Evolutionary conservation across 2,797 vertebrate species (phyloP), one percentile per base, ranked within the genome.

Genomic region (Falco rusticolus): DNA sequence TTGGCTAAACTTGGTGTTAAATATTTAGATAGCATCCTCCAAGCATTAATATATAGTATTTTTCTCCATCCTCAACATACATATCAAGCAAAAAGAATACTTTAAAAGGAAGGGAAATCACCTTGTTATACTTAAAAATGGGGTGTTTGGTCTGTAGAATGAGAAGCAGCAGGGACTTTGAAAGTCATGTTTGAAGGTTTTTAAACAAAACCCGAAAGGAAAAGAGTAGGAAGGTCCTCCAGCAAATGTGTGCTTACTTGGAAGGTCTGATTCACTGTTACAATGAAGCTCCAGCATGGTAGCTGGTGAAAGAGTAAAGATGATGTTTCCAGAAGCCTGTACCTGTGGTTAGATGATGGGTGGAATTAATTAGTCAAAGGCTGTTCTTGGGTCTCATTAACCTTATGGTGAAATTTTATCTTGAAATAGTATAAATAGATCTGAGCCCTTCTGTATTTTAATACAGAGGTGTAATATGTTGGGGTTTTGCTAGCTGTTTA

Each of bases 401-500:
- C 8, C 6, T 51, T 5, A 39, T 54, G 69, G 33, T 74, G 79
- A 61, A 50, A n/a, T 78, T 75, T 84, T 45, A 24, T 45, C n/a
- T 70, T 84, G 48, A 53, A 66, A 26, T n/a, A 26, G 21, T n/a
- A 5, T 24, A 43, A 43, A 15, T 2, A 43, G 50, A 28, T 81
- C 18, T 34, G 47, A 57, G 51, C 41, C 26, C 11, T 63, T 59
- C 33, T 80, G 0, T 48, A 5, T 33, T 68, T 87, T 50, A 47
- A 0, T 31, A 31, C 24, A 39, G 18, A 65, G n/a, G 26, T 50
- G 18, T 18, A 20, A 21, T 10, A 0, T 0, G 0, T 48, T 72
- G 29, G 26, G 2, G 16, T 77, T 70, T 70, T 70, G 17, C 25
- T 75, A 33, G 22, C 5, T 11, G 20, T n/a, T 81, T 17, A 81